Evolutionary conservation across 2,888 invertebrate genomes (phyloP), one percentile per base, ranked within the genome.

Genomic region (Oscheius onirici): DNA sequence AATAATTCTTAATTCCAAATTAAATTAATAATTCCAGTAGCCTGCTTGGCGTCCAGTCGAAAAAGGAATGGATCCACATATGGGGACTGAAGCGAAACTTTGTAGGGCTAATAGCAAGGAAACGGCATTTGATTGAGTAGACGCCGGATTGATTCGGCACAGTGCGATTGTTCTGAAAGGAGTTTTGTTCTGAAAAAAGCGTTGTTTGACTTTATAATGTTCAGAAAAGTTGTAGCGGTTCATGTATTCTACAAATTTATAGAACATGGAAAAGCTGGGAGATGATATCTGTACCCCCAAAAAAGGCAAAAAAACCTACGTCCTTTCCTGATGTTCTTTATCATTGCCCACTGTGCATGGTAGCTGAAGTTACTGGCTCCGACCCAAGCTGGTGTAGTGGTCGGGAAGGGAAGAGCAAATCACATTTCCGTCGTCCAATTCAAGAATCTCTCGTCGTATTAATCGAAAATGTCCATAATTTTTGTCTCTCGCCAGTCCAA

Each of bases 51-150:
- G 22, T 82, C 82, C 20, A 77, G 57, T 44, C 55, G 72, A 67
- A 81, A 82, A 20, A 75, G 26, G 17, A 57, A 40, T 1, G 80
- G 76, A 54, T 82, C 82, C 44, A 81, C 54, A 34, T 75, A 81
- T 13, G 82, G 81, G 0, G 79, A 52, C 13, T 41, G 43, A 15
- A 52, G 13, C 2, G 68, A 60, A 2, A 72, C 40, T 28, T 71
- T 68, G 40, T 57, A 68, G 8, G 44, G 68, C 57, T 68, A 57
- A 46, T 58, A 49, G n/a, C 43, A 57, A 1, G 68, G 20, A 11
- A 57, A 58, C 1, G 68, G 68, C 17, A 68, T 17, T n/a, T 55
- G 55, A 44, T 58, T 57, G 15, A 68, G 49, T 1, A 68, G 57
- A 0, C 68, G 22, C 8, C 68, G 43, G 11, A 68, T 10, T 2